phyloP scores from a whole-genome alignment of 1,140 invertebrate genomes.

The Phenacoccus solenopsis region DNA sequence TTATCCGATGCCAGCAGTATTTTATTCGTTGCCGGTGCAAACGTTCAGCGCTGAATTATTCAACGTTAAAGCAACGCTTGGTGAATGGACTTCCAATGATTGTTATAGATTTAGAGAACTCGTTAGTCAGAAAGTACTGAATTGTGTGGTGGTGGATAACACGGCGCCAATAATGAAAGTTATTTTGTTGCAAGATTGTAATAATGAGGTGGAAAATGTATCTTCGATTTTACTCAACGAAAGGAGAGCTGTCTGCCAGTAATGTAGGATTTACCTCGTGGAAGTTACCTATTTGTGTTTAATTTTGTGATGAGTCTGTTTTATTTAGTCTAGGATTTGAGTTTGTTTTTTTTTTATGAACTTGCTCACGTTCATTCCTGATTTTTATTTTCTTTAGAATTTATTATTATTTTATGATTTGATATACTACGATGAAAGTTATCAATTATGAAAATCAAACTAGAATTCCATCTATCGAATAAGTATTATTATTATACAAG shows the following conservation, averaged over 20 bases:
- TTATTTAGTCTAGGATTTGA: too few relatives aligned
- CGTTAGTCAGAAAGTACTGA: not conserved
- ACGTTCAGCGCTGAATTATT: not conserved
- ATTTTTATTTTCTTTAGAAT: too few relatives aligned
- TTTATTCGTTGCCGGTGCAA: not conserved
- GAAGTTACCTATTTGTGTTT: not conserved
- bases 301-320: not conserved
- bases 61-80: not conserved
- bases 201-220: not conserved
- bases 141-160: not conserved
- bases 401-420: too few relatives aligned
- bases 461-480: too few relatives aligned
- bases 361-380: too few relatives aligned
- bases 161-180: not conserved
- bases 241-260: not conserved
- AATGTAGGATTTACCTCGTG: not conserved
- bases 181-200: not conserved
- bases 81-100: not conserved
- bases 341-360: too few relatives aligned
- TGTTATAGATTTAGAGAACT: not conserved
- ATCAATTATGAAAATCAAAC: too few relatives aligned
- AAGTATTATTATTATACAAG: too few relatives aligned
- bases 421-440: too few relatives aligned
- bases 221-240: not conserved
- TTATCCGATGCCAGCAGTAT: not conserved